Evolutionary conservation across 2,888 invertebrate species (phyloP).

Genomic region (Drosophila crucigera): DNA sequence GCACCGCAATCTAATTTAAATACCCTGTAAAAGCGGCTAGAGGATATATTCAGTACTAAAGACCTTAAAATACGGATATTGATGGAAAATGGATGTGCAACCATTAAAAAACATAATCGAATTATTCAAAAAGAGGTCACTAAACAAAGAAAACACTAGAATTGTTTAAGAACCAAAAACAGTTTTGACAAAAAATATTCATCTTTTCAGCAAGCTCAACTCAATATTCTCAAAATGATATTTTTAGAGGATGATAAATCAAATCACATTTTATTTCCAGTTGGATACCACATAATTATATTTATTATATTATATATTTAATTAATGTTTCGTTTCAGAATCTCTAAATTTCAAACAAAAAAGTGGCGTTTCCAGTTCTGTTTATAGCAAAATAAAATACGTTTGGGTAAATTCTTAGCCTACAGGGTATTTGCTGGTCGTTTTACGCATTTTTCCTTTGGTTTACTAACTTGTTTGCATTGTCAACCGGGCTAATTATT

Average conservation of each 20-base stretch:
- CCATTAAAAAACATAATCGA: background rate
- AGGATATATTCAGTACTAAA: background rate
- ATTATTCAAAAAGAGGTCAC: background rate
- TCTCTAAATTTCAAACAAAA: background rate
- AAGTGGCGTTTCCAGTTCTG: background rate
- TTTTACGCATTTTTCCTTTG: background rate
- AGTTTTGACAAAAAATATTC: rapidly evolving
- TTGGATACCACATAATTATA: background rate
- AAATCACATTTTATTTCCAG: background rate
- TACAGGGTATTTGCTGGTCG: background rate
- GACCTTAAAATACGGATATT: background rate
- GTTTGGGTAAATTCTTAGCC: rapidly evolving
- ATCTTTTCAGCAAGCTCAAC: background rate
- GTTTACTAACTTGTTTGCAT: constrained; percentile 24
- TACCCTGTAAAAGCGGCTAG: constrained; percentile 9
- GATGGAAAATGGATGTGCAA: background rate
- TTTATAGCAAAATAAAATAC: background rate
- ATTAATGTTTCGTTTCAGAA: background rate
- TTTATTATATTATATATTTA: too few species aligned
- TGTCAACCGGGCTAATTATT: constrained; percentile 65
- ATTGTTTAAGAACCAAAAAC: background rate
- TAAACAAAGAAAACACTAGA: background rate
- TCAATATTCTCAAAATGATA: background rate
- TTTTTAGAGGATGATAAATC: background rate
- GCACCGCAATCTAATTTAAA: constrained; percentile 12